These are phyloP conservation scores for Metopolophium dirhodum DNA, from an alignment of 1,140 invertebrate species.

Conservation along the genomic window DNA sequence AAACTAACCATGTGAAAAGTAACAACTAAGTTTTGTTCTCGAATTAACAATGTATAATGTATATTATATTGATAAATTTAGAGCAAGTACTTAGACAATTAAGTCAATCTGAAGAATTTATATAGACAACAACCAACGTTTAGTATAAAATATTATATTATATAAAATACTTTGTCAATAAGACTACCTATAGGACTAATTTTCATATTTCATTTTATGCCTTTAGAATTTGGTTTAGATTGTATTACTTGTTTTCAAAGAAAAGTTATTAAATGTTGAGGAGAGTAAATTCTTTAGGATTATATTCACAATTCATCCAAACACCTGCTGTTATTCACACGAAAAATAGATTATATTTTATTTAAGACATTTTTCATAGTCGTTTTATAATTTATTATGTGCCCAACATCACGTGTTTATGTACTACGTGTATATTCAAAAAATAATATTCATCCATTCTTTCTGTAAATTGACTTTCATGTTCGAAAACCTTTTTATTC, in stretches of 20 bases:
- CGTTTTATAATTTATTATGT: conserved; percentile 41
- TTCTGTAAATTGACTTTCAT: not conserved
- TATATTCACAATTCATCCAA: conserved; percentile 42
- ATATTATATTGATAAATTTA: not conserved
- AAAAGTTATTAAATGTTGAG: conserved; percentile 26
- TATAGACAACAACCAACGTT: not conserved
- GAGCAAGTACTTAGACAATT: not conserved
- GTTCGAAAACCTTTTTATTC: not conserved
- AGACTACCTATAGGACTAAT: too few species aligned
- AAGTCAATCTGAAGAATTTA: not conserved
- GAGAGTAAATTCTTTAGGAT: conserved; percentile 30
- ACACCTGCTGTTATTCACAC: conserved; percentile 41
- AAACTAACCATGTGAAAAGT: not conserved
- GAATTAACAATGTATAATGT: too few species aligned
- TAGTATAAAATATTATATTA: not conserved
- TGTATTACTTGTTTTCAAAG: conserved; percentile 27
- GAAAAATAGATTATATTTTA: conserved; percentile 42
- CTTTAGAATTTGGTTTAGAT: not conserved
- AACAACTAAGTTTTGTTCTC: not conserved
- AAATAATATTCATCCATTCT: not conserved
- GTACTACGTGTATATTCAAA: not conserved
- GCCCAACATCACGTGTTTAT: not conserved
- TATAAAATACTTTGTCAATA: conserved; percentile 15
- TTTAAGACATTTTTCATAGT: conserved; percentile 42
- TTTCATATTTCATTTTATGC: not conserved